Conservation (phyloP, 2,888 invertebrate species). For the Schizaphis graminum region DNA sequence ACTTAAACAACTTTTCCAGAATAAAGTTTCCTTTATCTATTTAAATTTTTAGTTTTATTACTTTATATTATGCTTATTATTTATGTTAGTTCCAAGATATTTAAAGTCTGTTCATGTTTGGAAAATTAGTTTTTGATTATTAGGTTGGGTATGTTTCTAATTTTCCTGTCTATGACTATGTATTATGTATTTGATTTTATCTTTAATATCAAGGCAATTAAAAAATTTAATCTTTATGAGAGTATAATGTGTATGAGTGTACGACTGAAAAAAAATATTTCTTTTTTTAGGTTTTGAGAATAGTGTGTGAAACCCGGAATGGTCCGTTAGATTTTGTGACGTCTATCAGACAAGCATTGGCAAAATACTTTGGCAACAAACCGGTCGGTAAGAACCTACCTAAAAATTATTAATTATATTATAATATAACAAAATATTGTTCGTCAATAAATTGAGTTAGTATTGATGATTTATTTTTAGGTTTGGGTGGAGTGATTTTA, state of each 20-base stretch:
- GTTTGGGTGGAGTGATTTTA: slow-evolving; percentile 90
- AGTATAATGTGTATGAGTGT: not conserved
- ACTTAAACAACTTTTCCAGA: too few species aligned
- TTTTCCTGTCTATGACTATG: too few species aligned
- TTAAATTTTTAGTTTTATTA: too few species aligned
- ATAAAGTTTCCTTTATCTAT: too few species aligned
- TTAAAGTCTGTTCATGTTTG: too few species aligned
- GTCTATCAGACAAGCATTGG: slow-evolving; percentile 82
- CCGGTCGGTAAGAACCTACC: slow-evolving; percentile 76
- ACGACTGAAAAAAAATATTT: not conserved
- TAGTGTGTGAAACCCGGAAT: slow-evolving; percentile 81
- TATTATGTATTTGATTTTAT: too few species aligned
- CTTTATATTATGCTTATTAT: too few species aligned
- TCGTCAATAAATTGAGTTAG: not conserved
- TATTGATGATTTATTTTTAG: slow-evolving; percentile 71
- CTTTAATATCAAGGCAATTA: too few species aligned
- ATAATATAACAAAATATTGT: not conserved
- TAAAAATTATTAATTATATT: not conserved
- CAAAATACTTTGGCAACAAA: slow-evolving; percentile 78
- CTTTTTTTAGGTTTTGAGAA: slow-evolving; percentile 77
- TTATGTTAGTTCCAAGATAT: too few species aligned
- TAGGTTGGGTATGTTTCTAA: too few species aligned
- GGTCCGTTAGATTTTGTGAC: slow-evolving; percentile 84
- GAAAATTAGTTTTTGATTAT: too few species aligned
- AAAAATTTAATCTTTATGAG: too few species aligned